Base-by-base conservation (phyloP, 2,888 invertebrate species). In the Gasteruption jaculator region DNA sequence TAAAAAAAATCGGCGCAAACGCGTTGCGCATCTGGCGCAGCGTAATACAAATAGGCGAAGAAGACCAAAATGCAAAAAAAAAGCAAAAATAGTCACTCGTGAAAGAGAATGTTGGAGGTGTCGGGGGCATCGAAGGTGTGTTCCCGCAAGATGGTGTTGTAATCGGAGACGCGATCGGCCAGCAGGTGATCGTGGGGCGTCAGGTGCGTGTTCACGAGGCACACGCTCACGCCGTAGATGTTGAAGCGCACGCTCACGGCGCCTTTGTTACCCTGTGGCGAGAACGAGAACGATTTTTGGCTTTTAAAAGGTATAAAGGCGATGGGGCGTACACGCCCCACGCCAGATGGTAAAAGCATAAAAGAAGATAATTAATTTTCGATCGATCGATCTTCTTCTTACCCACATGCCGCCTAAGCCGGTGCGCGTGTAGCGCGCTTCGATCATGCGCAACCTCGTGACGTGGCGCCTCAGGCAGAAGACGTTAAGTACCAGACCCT, bases 351-450 rank as follows among this genome's bases (percentile, higher is more conserved):
- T n/a, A n/a, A n/a, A n/a, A n/a, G n/a, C n/a, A n/a, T n/a, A n/a
- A n/a, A n/a, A n/a, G n/a, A n/a, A n/a, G n/a, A n/a, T n/a, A n/a
- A n/a, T n/a, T n/a, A n/a, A n/a, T n/a, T n/a, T n/a, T n/a, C n/a
- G n/a, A n/a, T n/a, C n/a, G n/a, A n/a, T n/a, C n/a, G n/a, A n/a
- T n/a, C n/a, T 26, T 14, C 11, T 45, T 32, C 83, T 78, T 74
- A 91, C 91, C 94, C 93, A 94, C 74, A 91, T 82, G 40, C 94
- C 95, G 19, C 86, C 86, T 46, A 94, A 77, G 2, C 95, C 95
- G 40, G 94, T 92, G 58, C 86, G 83, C 0, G 93, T 93, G 56
- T 86, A 89, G 62, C 88, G 85, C 2, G 87, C 82, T 68, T 94
- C 91, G 39, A 95, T 81, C 59, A 89, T 85, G 49, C 89, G 77